phyloP scores from a whole-genome alignment of 2,797 vertebrate species.

The Rhinichthys osculus region DNA sequence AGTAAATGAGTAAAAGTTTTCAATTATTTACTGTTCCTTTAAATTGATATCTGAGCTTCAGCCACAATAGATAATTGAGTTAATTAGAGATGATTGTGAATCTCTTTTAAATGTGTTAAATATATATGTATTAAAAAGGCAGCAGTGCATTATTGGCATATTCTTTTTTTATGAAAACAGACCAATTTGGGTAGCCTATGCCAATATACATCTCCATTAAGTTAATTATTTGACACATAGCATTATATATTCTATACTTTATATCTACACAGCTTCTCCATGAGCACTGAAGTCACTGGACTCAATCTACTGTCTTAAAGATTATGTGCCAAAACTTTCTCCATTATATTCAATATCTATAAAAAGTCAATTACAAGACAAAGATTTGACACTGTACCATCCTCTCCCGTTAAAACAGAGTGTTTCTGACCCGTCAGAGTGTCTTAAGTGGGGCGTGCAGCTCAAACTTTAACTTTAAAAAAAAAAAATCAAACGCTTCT shows the following conservation, averaged over 20 bases:
- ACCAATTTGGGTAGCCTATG: not conserved
- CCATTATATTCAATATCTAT: not conserved
- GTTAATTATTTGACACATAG: not conserved
- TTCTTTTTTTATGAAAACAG: not conserved
- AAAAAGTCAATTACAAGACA: not conserved
- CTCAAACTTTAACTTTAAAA: conserved; percentile 59
- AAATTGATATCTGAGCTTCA: conserved; percentile 30
- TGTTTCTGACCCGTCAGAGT: not conserved
- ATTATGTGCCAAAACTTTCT: conserved; percentile 22
- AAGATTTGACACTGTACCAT: not conserved
- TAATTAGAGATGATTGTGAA: conserved; percentile 27
- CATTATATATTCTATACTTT: not conserved
- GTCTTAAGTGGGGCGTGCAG: conserved; percentile 8
- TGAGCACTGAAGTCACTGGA: not conserved
- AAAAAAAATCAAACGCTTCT: conserved; percentile 13
- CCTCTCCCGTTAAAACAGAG: not conserved
- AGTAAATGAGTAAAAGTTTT: too few relatives aligned
- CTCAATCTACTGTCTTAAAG: not conserved
- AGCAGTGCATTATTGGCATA: not conserved
- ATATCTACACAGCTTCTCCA: not conserved
- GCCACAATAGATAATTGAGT: conserved; percentile 14
- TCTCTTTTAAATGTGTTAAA: conserved; percentile 14
- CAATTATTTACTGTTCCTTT: not conserved
- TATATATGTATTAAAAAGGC: not conserved
- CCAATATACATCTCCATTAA: not conserved